Evolutionary conservation across 2,113 vertebrate genomes (phyloP).

Genomic region (Rutilus rutilus): DNA sequence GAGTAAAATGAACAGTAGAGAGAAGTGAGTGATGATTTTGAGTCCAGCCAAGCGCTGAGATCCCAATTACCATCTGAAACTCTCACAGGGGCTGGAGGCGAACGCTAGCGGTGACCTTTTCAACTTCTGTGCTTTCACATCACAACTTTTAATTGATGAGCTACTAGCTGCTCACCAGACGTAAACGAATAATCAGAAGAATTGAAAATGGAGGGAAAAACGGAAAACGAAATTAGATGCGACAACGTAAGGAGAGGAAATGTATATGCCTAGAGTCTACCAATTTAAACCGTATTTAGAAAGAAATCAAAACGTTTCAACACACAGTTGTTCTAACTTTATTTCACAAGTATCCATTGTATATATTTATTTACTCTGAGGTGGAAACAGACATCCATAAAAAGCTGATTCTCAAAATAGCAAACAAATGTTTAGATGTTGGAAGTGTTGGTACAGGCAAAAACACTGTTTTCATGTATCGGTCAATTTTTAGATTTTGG

Average conservation of each 20-base stretch:
- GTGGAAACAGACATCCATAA: too few species aligned
- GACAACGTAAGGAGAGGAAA: neutral
- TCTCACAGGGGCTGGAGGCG: neutral
- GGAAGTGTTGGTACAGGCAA: too few species aligned
- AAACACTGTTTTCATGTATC: too few species aligned
- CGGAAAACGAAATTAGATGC: neutral
- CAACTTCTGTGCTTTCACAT: conserved; percentile 50
- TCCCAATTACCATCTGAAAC: conserved; percentile 52
- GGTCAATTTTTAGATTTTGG: too few species aligned
- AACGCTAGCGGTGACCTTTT: conserved; percentile 44
- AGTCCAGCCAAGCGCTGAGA: conserved; percentile 21
- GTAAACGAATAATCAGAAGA: conserved; percentile 10
- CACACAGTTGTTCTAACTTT: neutral
- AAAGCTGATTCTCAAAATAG: too few species aligned
- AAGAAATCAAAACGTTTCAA: conserved; percentile 9
- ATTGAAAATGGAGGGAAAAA: neutral
- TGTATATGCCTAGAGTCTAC: neutral
- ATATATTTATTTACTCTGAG: too few species aligned
- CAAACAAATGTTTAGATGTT: too few species aligned
- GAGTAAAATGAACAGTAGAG: conserved; percentile 17
- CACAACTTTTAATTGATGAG: conserved; percentile 49
- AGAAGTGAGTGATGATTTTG: conserved; percentile 18
- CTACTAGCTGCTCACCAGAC: conserved; percentile 8
- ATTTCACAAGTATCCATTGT: too few species aligned
- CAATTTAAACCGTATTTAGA: conserved; percentile 31